Percentiles rank a stretch among this genome's conserved stretches.
These are phyloP conservation scores for Argyrosomus japonicus DNA, from an alignment of 2,113 vertebrate species.

Conservation along the genomic window DNA sequence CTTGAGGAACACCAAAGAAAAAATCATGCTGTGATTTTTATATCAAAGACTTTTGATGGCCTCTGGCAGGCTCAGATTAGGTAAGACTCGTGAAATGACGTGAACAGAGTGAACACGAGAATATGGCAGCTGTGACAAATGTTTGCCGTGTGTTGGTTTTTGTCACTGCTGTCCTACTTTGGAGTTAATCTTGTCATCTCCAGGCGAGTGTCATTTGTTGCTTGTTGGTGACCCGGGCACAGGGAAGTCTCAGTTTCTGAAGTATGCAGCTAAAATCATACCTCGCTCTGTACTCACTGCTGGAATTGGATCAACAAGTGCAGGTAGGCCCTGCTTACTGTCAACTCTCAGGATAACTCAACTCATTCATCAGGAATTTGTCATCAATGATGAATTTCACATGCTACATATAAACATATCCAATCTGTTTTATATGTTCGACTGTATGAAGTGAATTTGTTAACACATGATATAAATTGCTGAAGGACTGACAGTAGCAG, in stretches of 20 bases:
- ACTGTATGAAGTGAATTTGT: neutral
- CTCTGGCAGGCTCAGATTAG: neutral
- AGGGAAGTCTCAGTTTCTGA: conserved; percentile 97
- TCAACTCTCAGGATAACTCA: neutral
- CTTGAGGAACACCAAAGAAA: too few relatives aligned
- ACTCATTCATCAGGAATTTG: neutral
- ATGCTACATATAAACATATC: too few relatives aligned
- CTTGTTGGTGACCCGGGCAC: conserved; percentile 97
- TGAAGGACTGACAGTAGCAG: conserved; percentile 83
- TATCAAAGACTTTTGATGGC: neutral
- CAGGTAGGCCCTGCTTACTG: conserved; percentile 83
- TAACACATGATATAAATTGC: neutral
- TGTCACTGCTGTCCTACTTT: neutral
- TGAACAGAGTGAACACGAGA: neutral
- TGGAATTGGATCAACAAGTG: conserved; percentile 96
- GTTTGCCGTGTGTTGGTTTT: neutral
- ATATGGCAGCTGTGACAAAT: neutral
- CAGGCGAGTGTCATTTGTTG: conserved; percentile 96
- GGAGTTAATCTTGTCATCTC: conserved; percentile 20
- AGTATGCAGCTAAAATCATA: conserved; percentile 96
- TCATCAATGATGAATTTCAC: neutral
- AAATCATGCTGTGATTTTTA: too few relatives aligned
- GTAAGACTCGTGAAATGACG: neutral
- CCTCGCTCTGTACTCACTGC: conserved; percentile 95
- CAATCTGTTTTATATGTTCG: neutral